phyloP scores from a whole-genome alignment of 2,797 vertebrate genomes.

The Peromyscus eremicus region DNA sequence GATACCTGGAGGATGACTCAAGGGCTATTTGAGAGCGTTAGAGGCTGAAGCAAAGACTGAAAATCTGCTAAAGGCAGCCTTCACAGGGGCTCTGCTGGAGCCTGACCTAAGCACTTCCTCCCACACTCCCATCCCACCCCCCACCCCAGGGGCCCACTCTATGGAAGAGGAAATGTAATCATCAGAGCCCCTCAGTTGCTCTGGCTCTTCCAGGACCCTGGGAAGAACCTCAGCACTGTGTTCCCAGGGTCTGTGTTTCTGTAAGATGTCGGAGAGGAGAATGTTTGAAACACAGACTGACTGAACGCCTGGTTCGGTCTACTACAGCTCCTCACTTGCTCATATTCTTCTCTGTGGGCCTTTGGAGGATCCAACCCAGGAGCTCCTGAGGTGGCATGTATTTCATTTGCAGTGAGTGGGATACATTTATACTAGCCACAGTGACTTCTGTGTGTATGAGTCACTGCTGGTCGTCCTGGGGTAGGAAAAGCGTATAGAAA shows the following conservation, averaged over 20 bases:
- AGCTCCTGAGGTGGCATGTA: neutral
- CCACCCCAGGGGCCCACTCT: neutral
- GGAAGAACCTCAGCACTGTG: conserved; percentile 45
- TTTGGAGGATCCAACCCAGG: neutral
- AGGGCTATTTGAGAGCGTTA: neutral
- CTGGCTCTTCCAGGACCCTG: conserved; percentile 20
- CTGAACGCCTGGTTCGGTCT: neutral
- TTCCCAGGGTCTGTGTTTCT: conserved; percentile 70
- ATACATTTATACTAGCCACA: neutral
- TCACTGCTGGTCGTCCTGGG: neutral
- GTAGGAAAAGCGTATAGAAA: neutral
- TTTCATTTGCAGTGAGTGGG: neutral
- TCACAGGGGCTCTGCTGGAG: neutral
- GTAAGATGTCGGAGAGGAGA: conserved; percentile 43
- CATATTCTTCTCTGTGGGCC: neutral
- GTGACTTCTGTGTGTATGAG: neutral
- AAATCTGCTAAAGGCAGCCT: neutral
- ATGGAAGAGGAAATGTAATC: conserved; percentile 15
- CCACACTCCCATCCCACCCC: neutral
- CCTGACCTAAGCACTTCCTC: neutral
- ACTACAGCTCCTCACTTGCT: neutral
- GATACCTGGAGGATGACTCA: neutral
- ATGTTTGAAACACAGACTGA: conserved; percentile 38
- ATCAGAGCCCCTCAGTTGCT: neutral
- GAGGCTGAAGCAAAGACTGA: neutral